Evolutionary conservation across 2,797 vertebrate genomes (phyloP), one percentile per base, ranked within the genome.

Genomic region (Melanotaenia maccullochi): DNA sequence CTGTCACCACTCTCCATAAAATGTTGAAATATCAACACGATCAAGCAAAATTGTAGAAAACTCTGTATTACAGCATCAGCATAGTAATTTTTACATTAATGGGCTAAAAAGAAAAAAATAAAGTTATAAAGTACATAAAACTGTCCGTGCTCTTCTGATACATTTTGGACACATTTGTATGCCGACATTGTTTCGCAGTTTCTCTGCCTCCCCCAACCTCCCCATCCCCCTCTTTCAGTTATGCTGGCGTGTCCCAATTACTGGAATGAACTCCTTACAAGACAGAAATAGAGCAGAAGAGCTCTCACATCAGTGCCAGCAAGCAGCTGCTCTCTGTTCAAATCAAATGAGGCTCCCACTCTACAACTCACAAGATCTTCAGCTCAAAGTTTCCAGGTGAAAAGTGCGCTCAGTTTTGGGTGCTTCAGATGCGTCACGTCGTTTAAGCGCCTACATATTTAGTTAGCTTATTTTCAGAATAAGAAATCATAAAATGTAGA

Each of bases 251-350:
- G 58, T 67, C 79, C 59, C 77, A 49, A 42, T 92, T 89, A 93
- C 91, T 59, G 87, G 91, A 93, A 91, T 38, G 74, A 85, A 74
- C 22, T 54, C 62, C 38, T 72, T 71, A 60, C 65, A 51, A 51
- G 87, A 92, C 93, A 91, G 60, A 93, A 94, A 95, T 95, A 94
- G 92, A 87, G 60, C 84, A 62, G 67, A 36, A 42, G n/a, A 42
- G 47, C 40, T 78, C 54, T 69, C 69, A 75, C 40, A 61, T 65
- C 61, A 64, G 44, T 71, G 69, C 65, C 81, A 77, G 55, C 30
- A 73, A 61, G 51, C 73, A 54, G 58, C 44, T 55, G 40, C 65
- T 36, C 44, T 22, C 44, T 55, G 63, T 63, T 70, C 68, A 51
- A 63, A 76, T 58, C 5, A 66, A 11, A 40, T 40, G 38, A 40